These are phyloP conservation scores for Larimichthys crocea DNA, from an alignment of 2,113 vertebrate species.

Conservation along the genomic window DNA sequence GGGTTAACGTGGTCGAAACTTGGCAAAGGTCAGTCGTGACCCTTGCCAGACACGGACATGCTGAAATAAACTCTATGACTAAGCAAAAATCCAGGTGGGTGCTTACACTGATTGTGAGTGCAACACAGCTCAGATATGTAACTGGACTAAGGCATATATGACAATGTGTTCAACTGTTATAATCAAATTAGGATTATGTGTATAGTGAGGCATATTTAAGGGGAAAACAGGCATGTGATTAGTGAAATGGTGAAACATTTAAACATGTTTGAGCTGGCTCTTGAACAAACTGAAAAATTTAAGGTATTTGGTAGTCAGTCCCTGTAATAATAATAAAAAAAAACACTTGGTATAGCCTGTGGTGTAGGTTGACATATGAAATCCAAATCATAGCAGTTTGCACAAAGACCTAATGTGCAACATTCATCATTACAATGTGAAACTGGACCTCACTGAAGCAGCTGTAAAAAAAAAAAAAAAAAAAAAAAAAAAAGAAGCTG, in stretches of 20 bases:
- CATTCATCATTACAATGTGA: constrained; percentile 6
- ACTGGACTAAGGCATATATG: background rate
- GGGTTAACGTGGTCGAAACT: background rate
- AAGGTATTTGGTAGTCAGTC: constrained; percentile 20
- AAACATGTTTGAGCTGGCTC: constrained; percentile 29
- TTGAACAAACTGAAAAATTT: constrained; percentile 34
- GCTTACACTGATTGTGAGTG: background rate
- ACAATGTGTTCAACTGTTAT: background rate
- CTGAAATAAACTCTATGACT: background rate
- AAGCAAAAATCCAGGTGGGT: background rate
- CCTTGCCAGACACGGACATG: background rate
- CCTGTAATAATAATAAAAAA: background rate
- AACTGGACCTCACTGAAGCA: background rate
- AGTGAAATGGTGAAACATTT: background rate
- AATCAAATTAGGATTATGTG: background rate
- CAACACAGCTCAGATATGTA: background rate
- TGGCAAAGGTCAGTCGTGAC: background rate
- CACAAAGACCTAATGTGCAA: background rate
- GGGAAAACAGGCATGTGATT: background rate
- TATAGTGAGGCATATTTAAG: background rate
- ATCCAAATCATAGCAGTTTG: constrained; percentile 7
- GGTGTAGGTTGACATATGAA: constrained; percentile 25
- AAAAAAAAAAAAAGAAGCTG: background rate
- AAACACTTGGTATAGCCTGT: background rate
- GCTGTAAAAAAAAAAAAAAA: background rate